These are phyloP conservation scores for Physella acuta DNA, from an alignment of 1,140 invertebrate species.

Conservation along the genomic window DNA sequence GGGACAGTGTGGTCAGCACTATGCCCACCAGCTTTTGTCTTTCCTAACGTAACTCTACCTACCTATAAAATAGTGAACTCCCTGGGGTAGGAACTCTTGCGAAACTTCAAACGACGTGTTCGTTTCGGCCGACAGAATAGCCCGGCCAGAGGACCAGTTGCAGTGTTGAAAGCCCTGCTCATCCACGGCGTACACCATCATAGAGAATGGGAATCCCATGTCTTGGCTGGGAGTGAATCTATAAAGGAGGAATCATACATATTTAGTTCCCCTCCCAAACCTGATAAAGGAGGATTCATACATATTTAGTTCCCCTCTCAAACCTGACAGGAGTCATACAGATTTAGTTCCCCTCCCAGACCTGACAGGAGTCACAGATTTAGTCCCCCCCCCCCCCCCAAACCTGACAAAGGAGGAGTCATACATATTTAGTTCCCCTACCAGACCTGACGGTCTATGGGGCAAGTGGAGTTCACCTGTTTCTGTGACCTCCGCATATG, in stretches of 20 bases:
- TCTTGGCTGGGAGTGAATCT: conserved; percentile 1
- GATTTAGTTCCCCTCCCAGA: background rate
- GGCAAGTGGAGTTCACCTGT: no score
- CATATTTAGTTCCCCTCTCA: background rate
- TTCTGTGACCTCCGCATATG: no score
- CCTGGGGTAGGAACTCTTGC: background rate
- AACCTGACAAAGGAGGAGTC: background rate
- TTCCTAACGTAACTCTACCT: background rate
- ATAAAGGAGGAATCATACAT: background rate
- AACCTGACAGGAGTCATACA: background rate
- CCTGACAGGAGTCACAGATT: background rate
- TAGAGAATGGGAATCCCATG: background rate
- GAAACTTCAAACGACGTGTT: conserved; percentile 8
- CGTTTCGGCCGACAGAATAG: conserved; percentile 1
- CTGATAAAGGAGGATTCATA: background rate
- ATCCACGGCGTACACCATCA: background rate
- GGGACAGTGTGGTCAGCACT: background rate
- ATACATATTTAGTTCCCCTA: background rate
- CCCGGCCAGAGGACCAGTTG: background rate
- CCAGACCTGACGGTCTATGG: no score
- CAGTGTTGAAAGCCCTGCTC: conserved; percentile 7
- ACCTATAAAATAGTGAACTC: conserved; percentile 12
- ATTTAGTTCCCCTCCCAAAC: background rate
- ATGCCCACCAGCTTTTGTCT: background rate
- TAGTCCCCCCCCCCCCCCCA: background rate